These are phyloP conservation scores for Nudaria mundana DNA, from an alignment of 2,888 invertebrate genomes.

Conservation along the genomic window DNA sequence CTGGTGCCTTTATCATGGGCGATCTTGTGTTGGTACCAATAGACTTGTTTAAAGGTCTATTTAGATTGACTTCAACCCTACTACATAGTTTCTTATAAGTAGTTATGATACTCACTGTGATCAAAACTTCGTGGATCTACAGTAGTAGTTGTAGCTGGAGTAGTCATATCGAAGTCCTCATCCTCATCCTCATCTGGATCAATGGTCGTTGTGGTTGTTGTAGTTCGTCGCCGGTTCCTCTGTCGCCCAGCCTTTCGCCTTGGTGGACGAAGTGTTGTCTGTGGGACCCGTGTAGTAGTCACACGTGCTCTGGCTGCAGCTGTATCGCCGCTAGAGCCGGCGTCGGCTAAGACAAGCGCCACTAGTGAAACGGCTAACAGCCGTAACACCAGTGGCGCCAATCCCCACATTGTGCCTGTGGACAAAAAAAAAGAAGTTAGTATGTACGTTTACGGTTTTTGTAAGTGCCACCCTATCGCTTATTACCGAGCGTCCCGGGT, in stretches of 20 bases:
- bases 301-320: slow-evolving; percentile 22
- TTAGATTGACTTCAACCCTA: too few species aligned
- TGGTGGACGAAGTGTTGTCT: slow-evolving; percentile 29
- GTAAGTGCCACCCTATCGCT: too few species aligned
- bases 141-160: slow-evolving; percentile 56
- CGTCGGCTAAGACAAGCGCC: slow-evolving; percentile 67
- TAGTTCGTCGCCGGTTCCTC: slow-evolving; percentile 54
- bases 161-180: slow-evolving; percentile 51
- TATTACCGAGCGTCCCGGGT: too few species aligned
- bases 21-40: too few species aligned
- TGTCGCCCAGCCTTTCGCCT: slow-evolving; percentile 40
- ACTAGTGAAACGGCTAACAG: slow-evolving; percentile 67
- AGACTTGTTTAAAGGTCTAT: too few species aligned
- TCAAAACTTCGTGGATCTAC: slow-evolving; percentile 63
- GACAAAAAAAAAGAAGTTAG: slow-evolving; percentile 20
- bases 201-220: slow-evolving; percentile 56
- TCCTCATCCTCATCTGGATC: slow-evolving; percentile 54
- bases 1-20: too few species aligned
- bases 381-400: slow-evolving; percentile 73
- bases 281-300: slow-evolving; percentile 15
- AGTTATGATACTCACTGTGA: slow-evolving; percentile 57
- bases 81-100: background rate
- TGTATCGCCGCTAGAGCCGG: slow-evolving; percentile 39
- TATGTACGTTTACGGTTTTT: too few species aligned
- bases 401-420: slow-evolving; percentile 61